Evolutionary conservation across 2,888 invertebrate species (phyloP).

Genomic region (Stenotaenia linearis): DNA sequence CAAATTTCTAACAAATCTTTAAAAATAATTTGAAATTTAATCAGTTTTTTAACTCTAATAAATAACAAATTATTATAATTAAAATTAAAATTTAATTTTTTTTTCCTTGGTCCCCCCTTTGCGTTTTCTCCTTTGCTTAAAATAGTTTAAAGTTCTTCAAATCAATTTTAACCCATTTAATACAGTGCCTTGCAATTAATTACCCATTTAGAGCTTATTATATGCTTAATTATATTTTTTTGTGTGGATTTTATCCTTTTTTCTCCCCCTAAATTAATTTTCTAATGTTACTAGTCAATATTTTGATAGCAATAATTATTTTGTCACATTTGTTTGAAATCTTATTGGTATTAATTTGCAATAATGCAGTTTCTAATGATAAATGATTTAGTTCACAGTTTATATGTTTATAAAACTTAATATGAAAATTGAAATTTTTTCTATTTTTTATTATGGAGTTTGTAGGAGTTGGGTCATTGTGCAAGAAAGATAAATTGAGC

Average conservation of each 20-base stretch:
- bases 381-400: not conserved
- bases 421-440: not conserved
- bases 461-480: not conserved
- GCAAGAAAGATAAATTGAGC: not conserved
- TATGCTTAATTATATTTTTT: not conserved
- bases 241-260: too few species aligned
- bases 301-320: not conserved
- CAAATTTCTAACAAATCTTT: too few species aligned
- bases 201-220: not conserved
- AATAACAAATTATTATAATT: too few species aligned
- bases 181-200: not conserved
- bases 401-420: too few species aligned
- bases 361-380: not conserved
- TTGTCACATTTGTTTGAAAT: not conserved
- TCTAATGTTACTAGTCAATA: not conserved
- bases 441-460: not conserved
- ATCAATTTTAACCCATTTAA: not conserved
- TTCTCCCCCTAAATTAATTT: not conserved
- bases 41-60: too few species aligned
- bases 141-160: too few species aligned
- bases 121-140: too few species aligned
- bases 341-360: not conserved
- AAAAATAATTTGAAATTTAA: too few species aligned
- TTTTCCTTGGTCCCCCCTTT: too few species aligned
- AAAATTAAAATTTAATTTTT: too few species aligned